Conservation (phyloP, 2,888 invertebrate genomes). For the Nomada fabriciana region DNA sequence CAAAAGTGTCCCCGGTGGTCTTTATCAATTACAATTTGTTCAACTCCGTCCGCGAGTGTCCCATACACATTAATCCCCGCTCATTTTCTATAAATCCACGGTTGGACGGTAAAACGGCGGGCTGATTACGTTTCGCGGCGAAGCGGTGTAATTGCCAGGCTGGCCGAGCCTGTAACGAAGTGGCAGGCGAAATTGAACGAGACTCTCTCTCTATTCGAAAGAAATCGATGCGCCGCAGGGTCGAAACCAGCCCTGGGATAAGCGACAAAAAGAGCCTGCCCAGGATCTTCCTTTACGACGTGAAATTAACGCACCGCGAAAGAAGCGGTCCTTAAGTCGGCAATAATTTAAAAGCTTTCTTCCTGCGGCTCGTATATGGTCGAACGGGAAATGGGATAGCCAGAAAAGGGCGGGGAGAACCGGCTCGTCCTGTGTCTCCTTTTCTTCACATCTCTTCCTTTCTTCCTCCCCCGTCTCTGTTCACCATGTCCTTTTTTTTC, state of each 20-base stretch:
- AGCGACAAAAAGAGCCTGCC: conserved; percentile 35
- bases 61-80: conserved; percentile 16
- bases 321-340: conserved; percentile 50
- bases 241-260: conserved; percentile 15
- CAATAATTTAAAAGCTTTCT: conserved; percentile 61
- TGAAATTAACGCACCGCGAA: conserved; percentile 54
- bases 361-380: conserved; percentile 27
- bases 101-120: neutral
- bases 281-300: conserved; percentile 13
- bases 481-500: conserved; percentile 5
- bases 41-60: no score
- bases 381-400: conserved; percentile 15
- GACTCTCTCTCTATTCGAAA: conserved; percentile 15
- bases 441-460: neutral
- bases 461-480: neutral
- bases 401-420: neutral
- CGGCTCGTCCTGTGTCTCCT: neutral
- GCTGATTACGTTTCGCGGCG: conserved; percentile 22
- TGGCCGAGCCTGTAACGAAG: conserved; percentile 30
- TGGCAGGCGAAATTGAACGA: conserved; percentile 40
- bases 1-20: no score
- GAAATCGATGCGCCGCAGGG: conserved; percentile 42
- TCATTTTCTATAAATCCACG: conserved; percentile 28
- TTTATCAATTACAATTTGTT: no score
- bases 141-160: conserved; percentile 29